Conservation (phyloP, 2,113 vertebrate genomes). For the Siniperca chuatsi region DNA sequence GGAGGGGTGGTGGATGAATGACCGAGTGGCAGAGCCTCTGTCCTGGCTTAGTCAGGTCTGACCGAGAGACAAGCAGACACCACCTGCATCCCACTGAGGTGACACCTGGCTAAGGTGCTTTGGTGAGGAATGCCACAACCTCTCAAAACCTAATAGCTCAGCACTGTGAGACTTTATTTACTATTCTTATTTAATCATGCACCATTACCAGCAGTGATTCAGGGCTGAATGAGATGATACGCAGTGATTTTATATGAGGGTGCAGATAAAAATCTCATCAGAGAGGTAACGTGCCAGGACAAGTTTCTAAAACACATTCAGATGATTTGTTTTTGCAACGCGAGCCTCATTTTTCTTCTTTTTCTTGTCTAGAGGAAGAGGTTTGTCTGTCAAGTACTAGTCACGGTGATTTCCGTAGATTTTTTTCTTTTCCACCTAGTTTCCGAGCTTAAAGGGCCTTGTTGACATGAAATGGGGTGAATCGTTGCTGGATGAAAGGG, state of each 20-base stretch:
- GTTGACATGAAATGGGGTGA: slow-evolving; percentile 77
- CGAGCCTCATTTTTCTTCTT: slow-evolving; percentile 44
- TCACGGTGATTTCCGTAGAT: slow-evolving; percentile 61
- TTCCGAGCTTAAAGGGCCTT: slow-evolving; percentile 69
- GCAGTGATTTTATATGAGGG: slow-evolving; percentile 20
- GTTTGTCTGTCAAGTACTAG: slow-evolving; percentile 74
- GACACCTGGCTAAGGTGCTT: slow-evolving; percentile 24
- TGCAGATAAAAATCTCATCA: slow-evolving; percentile 21
- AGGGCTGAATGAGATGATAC: not conserved
- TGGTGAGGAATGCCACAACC: slow-evolving; percentile 11
- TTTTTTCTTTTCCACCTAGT: slow-evolving; percentile 39
- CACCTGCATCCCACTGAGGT: slow-evolving; percentile 61
- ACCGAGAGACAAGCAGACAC: slow-evolving; percentile 60
- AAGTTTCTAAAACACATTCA: slow-evolving; percentile 55
- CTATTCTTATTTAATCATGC: slow-evolving; percentile 21
- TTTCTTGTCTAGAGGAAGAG: slow-evolving; percentile 42
- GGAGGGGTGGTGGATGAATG: slow-evolving; percentile 61
- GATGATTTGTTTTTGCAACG: slow-evolving; percentile 71
- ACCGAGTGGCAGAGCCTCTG: slow-evolving; percentile 52
- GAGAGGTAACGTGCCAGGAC: slow-evolving; percentile 36
- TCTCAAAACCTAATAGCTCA: slow-evolving; percentile 1
- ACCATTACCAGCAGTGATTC: slow-evolving; percentile 36
- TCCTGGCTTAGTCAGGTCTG: slow-evolving; percentile 69
- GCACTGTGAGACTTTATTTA: not conserved
- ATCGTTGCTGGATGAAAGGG: slow-evolving; percentile 75